phyloP scores from a whole-genome alignment of 2,797 vertebrate species.

The Varecia variegata region DNA sequence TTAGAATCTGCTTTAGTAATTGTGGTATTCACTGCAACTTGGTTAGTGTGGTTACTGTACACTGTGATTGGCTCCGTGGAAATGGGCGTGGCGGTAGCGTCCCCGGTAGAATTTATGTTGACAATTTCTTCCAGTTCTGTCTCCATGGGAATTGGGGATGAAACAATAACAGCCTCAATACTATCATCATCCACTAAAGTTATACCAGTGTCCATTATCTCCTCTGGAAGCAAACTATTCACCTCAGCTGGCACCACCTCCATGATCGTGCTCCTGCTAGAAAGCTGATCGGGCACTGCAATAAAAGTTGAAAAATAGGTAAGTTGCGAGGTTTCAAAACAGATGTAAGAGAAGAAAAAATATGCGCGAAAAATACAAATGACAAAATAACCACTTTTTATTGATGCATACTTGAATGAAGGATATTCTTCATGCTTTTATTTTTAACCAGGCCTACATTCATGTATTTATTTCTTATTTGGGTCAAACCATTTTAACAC shows the following conservation, averaged over 20 bases:
- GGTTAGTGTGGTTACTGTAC: slow-evolving; percentile 84
- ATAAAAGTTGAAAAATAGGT: slow-evolving; percentile 65
- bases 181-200: slow-evolving; percentile 91
- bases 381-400: slow-evolving; percentile 16
- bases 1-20: slow-evolving; percentile 82
- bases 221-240: slow-evolving; percentile 98
- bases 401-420: neutral
- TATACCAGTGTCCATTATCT: slow-evolving; percentile 97
- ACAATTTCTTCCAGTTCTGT: slow-evolving; percentile 93
- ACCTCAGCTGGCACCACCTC: slow-evolving; percentile 98
- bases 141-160: slow-evolving; percentile 94
- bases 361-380: slow-evolving; percentile 39
- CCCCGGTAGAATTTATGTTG: slow-evolving; percentile 83
- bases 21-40: slow-evolving; percentile 77
- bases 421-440: neutral
- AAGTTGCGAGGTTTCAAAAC: slow-evolving; percentile 66
- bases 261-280: slow-evolving; percentile 86
- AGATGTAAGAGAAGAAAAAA: slow-evolving; percentile 11
- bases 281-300: slow-evolving; percentile 80
- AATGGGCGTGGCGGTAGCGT: slow-evolving; percentile 77
- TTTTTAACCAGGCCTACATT: neutral
- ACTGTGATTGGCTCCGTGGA: slow-evolving; percentile 77
- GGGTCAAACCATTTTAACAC: slow-evolving; percentile 19
- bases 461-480: neutral
- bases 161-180: slow-evolving; percentile 87